phyloP scores from a whole-genome alignment of 2,113 vertebrate species.

The Colaptes auratus region DNA sequence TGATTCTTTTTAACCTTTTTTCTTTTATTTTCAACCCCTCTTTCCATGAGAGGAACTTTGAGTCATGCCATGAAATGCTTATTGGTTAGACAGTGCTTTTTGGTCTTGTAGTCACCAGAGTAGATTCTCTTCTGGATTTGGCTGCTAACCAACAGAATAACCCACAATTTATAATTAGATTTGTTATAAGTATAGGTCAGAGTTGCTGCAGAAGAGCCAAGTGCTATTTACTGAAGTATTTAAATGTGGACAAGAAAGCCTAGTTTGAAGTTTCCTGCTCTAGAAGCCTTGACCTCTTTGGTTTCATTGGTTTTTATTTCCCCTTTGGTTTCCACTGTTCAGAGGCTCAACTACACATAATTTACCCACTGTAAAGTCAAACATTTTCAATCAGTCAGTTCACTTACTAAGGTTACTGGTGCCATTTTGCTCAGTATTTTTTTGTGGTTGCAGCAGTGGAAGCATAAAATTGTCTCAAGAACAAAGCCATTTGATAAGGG shows the following conservation, averaged over 20 bases:
- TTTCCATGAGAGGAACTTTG: not conserved
- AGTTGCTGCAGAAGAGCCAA: not conserved
- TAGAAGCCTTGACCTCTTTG: not conserved
- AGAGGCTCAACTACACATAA: not conserved
- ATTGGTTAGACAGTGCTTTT: not conserved
- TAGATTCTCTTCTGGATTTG: not conserved
- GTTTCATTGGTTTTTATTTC: not conserved
- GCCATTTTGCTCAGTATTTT: not conserved
- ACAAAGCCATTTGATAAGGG: not conserved
- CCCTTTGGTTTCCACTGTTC: not conserved
- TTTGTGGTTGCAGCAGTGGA: not conserved
- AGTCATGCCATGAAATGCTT: not conserved
- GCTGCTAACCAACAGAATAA: not conserved
- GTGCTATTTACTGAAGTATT: not conserved
- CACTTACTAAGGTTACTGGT: not conserved
- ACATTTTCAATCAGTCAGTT: not conserved
- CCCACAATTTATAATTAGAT: not conserved
- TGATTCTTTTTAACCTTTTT: not conserved
- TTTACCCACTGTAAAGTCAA: not conserved
- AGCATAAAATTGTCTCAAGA: not conserved
- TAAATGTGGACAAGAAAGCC: not conserved
- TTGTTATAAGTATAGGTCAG: not conserved
- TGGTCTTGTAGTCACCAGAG: not conserved
- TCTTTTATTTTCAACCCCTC: not conserved
- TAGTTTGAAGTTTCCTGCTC: not conserved